Conservation (phyloP, 2,888 invertebrate species). For the Erebia palarica region DNA sequence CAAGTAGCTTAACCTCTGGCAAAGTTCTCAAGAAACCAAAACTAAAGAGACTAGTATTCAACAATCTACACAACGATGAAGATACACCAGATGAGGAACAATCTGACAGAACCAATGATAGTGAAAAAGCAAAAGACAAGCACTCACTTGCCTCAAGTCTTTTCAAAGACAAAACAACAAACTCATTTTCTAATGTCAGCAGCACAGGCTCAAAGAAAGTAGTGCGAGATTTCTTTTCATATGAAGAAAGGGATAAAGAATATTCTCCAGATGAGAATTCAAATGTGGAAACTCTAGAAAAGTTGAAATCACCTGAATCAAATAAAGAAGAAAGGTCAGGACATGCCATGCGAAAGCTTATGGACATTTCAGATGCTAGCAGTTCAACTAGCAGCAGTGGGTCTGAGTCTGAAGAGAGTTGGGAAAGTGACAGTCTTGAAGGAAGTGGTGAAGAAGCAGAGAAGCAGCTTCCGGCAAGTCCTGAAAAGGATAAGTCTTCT, state of each 20-base stretch:
- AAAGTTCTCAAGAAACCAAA: conserved; percentile 79
- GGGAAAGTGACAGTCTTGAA: conserved; percentile 70
- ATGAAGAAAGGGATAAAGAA: conserved; percentile 67
- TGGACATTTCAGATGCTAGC: conserved; percentile 79
- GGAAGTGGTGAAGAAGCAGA: conserved; percentile 71
- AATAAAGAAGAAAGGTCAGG: conserved; percentile 71
- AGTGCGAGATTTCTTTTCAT: conserved; percentile 66
- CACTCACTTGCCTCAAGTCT: conserved; percentile 60
- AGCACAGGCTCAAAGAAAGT: conserved; percentile 58
- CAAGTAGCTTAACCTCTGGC: conserved; percentile 56
- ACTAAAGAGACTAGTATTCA: conserved; percentile 73
- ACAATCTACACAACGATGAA: conserved; percentile 66
- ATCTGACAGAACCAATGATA: conserved; percentile 57
- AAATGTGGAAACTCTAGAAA: conserved; percentile 64
- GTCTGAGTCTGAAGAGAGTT: conserved; percentile 74
- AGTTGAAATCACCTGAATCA: conserved; percentile 59
- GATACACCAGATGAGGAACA: conserved; percentile 63
- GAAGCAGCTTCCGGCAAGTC: conserved; percentile 66
- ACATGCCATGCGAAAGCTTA: conserved; percentile 74
- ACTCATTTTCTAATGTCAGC: conserved; percentile 65
- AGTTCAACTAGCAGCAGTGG: conserved; percentile 74
- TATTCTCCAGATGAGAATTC: conserved; percentile 70
- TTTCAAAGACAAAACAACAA: conserved; percentile 74
- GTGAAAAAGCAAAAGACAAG: conserved; percentile 64
- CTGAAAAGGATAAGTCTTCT: conserved; percentile 71